Base-by-base conservation (phyloP, 2,113 vertebrate genomes). In the Indicator maculatus region DNA sequence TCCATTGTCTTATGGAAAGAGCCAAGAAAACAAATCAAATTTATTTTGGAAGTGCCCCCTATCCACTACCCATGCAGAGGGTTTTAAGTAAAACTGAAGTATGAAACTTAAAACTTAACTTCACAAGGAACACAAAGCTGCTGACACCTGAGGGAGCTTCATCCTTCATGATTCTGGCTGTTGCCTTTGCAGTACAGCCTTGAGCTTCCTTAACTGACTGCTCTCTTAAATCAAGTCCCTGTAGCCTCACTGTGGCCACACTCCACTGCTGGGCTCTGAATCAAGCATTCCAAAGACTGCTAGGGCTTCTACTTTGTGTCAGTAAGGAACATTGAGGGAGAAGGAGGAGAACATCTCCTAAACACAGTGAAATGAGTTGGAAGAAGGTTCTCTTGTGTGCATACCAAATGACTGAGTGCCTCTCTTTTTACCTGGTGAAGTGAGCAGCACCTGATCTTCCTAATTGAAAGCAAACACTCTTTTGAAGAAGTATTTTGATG, bases 401-500 rank as follows among this genome's bases (percentile, higher is more conserved):
- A 10, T 69, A 36, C 7, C 47, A 65, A 59, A 64, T 36, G 63
- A 53, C 4, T 64, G 59, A 87, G 24, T 72, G 19, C 2, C 23
- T 64, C 18, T 70, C 6, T 53, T 11, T 59, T 78, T 59, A 38
- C 28, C 41, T 78, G 28, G 8, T 76, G 36, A 79, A 75, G 76
- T 85, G 50, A 85, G 58, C 53, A 39, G 86, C 87, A 38, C 6
- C 4, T 67, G 12, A 20, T 67, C 31, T 65, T 79, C 11, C 6
- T n/a, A 58, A 69, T 1, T 61, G 38, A 47, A 87, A 91, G 31
- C n/a, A 73, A 93, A 79, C 19, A n/a, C n/a, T 87, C n/a, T 87
- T 89, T 70, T 83, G 52, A 50, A 89, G 52, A 88, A 93, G 82
- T 69, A 13, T 19, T 91, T 85, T 66, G 31, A 6, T 66, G 10